Conservation (phyloP, 2,797 vertebrate species). For the Telmatherina bonti region DNA sequence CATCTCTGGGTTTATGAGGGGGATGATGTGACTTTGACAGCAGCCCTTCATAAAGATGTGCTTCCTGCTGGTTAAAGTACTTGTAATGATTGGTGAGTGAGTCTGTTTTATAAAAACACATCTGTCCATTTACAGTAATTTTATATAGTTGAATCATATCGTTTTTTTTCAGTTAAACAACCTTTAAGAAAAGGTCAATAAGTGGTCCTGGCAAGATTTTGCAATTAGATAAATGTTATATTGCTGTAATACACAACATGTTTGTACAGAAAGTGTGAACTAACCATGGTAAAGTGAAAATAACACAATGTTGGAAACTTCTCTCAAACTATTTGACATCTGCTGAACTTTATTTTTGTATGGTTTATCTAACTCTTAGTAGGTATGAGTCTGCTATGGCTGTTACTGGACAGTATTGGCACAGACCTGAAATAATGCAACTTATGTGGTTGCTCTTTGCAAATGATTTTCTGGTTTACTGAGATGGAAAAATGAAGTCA, state of each 20-base stretch:
- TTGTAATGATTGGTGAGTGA: neutral
- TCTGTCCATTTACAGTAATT: neutral
- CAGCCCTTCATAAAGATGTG: slow-evolving; percentile 15
- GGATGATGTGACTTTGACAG: neutral
- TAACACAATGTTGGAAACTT: neutral
- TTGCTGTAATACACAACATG: neutral
- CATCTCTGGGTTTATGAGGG: slow-evolving; percentile 23
- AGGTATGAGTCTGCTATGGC: slow-evolving; percentile 12
- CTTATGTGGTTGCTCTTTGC: slow-evolving; percentile 20
- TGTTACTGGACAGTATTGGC: slow-evolving; percentile 26
- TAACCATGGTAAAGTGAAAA: rapidly evolving
- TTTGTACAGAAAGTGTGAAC: neutral
- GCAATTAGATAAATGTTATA: neutral
- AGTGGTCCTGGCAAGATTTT: neutral
- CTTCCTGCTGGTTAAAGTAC: slow-evolving; percentile 4
- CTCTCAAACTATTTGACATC: neutral
- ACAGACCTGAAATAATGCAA: slow-evolving; percentile 14
- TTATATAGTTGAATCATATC: neutral
- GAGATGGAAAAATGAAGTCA: slow-evolving; percentile 42
- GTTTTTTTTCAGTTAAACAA: neutral
- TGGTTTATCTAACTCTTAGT: neutral
- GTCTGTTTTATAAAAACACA: neutral
- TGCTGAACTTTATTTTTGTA: neutral
- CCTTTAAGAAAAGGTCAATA: neutral
- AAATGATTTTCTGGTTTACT: slow-evolving; percentile 45